Base-by-base conservation (phyloP, 2,888 invertebrate species). In the Epistrophe grossulariae region DNA sequence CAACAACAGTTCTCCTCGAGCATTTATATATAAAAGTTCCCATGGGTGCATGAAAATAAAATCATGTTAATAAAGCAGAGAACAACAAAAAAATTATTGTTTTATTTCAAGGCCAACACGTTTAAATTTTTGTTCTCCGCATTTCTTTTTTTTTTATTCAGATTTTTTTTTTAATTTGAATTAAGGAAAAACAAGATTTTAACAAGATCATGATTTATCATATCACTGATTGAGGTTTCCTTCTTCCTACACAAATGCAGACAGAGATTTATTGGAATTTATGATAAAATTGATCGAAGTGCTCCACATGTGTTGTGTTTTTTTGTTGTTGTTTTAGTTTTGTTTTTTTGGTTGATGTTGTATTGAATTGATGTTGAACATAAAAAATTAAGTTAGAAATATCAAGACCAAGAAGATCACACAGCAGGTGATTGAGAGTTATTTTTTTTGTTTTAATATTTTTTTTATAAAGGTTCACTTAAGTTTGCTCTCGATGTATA, bases 201-300 rank as follows among this genome's bases (percentile, higher is more conserved):
- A 87, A 87, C 79, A 77, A 83, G 87, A 83, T 76, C 82, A 87
- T 87, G 87, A 87, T 87, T 87, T 87, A 87, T 87, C 87, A 79
- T 79, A 87, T 62, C 87, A 83, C 79, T 87, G 87, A 87, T 87
- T 87, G 87, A 87, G 83, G 83, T 79, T 87, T 87, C 83, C 87
- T 85, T 83, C 87, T 87, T 83, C 87, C 87, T 87, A 87, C 87
- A 83, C 79, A 79, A 62, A 79, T 72, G 76, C 73, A 79, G 87
- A 79, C 87, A 87, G 83, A 87, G 87, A 87, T 87, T 87, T 87
- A 87, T 87, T 79, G 76, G 83, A 76, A 48, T 76, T 79, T 83
- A 79, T 87, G 83, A 87, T 87, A 79, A 87, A 87, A 79, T 77
- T 87, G 82, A 83, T 76, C 79, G 87, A 79, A 87, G 55, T 87